These are phyloP conservation scores for Brachypalpus laphriformis DNA, from an alignment of 2,888 invertebrate genomes.

Conservation along the genomic window DNA sequence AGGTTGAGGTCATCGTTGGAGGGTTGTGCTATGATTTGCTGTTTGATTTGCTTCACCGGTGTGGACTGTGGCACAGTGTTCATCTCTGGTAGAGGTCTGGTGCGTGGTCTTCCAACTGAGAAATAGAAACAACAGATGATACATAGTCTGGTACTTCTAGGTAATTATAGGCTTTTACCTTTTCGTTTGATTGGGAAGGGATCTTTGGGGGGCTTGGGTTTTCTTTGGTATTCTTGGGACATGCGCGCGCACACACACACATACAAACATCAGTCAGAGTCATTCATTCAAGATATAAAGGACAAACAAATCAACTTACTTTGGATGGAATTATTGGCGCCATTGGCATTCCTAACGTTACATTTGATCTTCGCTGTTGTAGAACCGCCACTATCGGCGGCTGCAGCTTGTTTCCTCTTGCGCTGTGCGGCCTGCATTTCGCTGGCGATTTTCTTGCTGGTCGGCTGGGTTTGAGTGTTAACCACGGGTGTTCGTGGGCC, in stretches of 20 bases:
- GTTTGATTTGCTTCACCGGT: conserved; percentile 66
- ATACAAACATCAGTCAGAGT: conserved; percentile 20
- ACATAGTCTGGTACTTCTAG: conserved; percentile 64
- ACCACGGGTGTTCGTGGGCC: conserved; percentile 81
- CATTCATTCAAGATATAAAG: neutral
- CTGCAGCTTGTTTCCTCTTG: conserved; percentile 84
- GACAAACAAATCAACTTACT: conserved; percentile 13
- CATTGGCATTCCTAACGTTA: conserved; percentile 17
- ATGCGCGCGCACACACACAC: neutral
- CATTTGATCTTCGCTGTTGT: conserved; percentile 77
- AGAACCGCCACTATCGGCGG: conserved; percentile 83
- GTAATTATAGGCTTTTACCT: conserved; percentile 78
- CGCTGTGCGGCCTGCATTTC: conserved; percentile 78
- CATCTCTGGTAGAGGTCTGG: conserved; percentile 77
- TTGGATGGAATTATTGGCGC: conserved; percentile 4
- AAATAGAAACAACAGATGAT: conserved; percentile 68
- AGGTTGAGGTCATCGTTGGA: conserved; percentile 80
- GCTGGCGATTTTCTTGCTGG: conserved; percentile 78
- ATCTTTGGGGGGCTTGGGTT: conserved; percentile 79
- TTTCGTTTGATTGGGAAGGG: conserved; percentile 81
- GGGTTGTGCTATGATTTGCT: conserved; percentile 75
- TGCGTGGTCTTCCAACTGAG: conserved; percentile 84
- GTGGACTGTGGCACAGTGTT: conserved; percentile 13
- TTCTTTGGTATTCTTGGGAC: conserved; percentile 72
- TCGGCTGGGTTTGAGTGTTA: conserved; percentile 57